phyloP scores from a whole-genome alignment of 2,797 vertebrate species.

The Rhyacichthys aspro region DNA sequence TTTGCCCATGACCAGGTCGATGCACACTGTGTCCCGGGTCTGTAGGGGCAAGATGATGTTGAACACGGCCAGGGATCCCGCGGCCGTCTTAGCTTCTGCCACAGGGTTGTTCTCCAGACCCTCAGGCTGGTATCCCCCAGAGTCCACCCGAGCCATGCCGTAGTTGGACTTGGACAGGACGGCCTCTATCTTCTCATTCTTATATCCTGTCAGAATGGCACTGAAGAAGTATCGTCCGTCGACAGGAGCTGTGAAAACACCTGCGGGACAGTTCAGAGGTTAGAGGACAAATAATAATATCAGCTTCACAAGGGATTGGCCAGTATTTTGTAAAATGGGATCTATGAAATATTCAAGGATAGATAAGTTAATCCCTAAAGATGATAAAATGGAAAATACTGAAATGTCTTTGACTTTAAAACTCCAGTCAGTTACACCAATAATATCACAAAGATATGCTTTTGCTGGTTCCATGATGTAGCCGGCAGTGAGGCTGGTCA shows the following conservation, averaged over 20 bases:
- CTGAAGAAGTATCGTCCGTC: slow-evolving; percentile 92
- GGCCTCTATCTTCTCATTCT: slow-evolving; percentile 90
- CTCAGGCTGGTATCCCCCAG: slow-evolving; percentile 91
- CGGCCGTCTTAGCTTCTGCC: slow-evolving; percentile 82
- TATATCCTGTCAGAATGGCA: slow-evolving; percentile 88
- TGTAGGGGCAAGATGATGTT: slow-evolving; percentile 90
- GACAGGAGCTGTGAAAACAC: slow-evolving; percentile 88
- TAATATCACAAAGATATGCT: too few relatives aligned
- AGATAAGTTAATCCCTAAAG: too few relatives aligned
- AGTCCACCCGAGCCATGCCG: slow-evolving; percentile 91
- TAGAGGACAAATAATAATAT: too few relatives aligned
- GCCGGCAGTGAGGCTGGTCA: too few relatives aligned
- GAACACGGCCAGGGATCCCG: slow-evolving; percentile 89
- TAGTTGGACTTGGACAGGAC: slow-evolving; percentile 92
- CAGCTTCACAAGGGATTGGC: too few relatives aligned
- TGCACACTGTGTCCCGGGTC: slow-evolving; percentile 86
- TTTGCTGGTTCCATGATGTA: too few relatives aligned
- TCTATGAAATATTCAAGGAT: too few relatives aligned
- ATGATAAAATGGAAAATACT: too few relatives aligned
- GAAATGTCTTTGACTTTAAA: too few relatives aligned
- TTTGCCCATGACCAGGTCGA: slow-evolving; percentile 93
- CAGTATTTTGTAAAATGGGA: too few relatives aligned
- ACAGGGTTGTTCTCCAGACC: slow-evolving; percentile 93
- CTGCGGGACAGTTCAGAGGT: slow-evolving; percentile 58
- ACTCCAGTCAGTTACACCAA: too few relatives aligned